Conservation (phyloP, 1,140 invertebrate species). For the Monomorium pharaonis region DNA sequence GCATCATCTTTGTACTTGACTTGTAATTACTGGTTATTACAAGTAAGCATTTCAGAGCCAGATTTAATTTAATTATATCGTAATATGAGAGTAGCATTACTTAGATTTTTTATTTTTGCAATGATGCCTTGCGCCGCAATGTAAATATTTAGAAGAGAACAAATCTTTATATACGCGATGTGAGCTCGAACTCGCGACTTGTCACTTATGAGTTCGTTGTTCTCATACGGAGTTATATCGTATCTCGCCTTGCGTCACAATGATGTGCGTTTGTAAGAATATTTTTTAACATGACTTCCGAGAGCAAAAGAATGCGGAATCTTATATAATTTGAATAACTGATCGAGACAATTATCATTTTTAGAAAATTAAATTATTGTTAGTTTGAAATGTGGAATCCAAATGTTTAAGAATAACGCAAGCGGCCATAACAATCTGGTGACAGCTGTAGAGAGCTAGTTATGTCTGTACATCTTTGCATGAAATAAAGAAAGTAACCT, state of each 20-base stretch:
- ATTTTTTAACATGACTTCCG: slow-evolving; percentile 47
- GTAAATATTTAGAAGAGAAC: no score
- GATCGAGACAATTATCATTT: slow-evolving; percentile 7
- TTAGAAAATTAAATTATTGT: slow-evolving; percentile 3
- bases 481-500: slow-evolving; percentile 25
- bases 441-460: slow-evolving; percentile 62
- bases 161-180: no score
- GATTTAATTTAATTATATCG: slow-evolving; percentile 13
- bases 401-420: background rate
- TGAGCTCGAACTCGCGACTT: no score
- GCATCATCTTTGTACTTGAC: background rate
- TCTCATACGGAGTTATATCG: no score
- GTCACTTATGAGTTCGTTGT: no score
- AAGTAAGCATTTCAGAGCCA: slow-evolving; percentile 23
- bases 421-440: slow-evolving; percentile 23
- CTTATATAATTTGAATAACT: background rate
- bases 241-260: no score
- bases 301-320: background rate
- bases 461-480: slow-evolving; percentile 15
- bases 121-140: no score
- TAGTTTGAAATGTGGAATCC: background rate
- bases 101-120: slow-evolving; percentile 51
- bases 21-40: slow-evolving; percentile 1
- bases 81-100: slow-evolving; percentile 26
- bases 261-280: slow-evolving; percentile 24